Percentiles rank a stretch among this genome's conserved stretches.
Evolutionary conservation across 2,797 vertebrate genomes (phyloP).

Genomic region (Pangasius djambal): DNA sequence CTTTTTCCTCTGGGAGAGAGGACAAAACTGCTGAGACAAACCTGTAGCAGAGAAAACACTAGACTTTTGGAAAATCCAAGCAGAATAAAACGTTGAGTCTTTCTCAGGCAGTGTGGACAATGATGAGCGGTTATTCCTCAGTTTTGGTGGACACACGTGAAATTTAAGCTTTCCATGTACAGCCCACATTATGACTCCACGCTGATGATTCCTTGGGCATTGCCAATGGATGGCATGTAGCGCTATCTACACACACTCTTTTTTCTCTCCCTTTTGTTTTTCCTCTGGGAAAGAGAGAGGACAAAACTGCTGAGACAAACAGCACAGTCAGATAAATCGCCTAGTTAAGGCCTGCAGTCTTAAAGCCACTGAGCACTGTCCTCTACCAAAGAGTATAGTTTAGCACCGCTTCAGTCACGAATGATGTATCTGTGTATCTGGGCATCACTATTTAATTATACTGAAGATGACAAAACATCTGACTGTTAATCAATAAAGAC

Average conservation of each 20-base stretch:
- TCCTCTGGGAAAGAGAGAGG: constrained; percentile 6
- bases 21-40: constrained; percentile 10
- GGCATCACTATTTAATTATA: constrained; percentile 19
- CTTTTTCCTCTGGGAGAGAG: constrained; percentile 2
- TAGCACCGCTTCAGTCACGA: constrained; percentile 13
- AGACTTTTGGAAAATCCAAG: background rate
- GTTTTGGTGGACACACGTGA: background rate
- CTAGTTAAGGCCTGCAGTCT: constrained; percentile 27
- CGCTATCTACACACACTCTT: background rate
- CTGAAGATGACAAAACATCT: constrained; percentile 22
- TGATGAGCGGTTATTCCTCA: background rate
- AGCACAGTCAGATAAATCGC: constrained; percentile 34
- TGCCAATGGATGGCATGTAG: background rate
- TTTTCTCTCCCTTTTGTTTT: constrained; percentile 19
- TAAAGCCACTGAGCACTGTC: constrained; percentile 24
- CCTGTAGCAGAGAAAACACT: background rate
- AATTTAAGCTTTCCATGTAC: background rate
- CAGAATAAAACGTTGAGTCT: background rate
- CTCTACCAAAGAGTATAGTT: constrained; percentile 10
- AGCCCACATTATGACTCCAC: background rate
- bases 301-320: constrained; percentile 43
- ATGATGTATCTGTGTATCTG: background rate
- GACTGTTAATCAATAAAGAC: constrained; percentile 1
- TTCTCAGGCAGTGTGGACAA: background rate
- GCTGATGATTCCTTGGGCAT: background rate